phyloP scores from a whole-genome alignment of 2,888 invertebrate genomes.

The Mesochorus sp. region DNA sequence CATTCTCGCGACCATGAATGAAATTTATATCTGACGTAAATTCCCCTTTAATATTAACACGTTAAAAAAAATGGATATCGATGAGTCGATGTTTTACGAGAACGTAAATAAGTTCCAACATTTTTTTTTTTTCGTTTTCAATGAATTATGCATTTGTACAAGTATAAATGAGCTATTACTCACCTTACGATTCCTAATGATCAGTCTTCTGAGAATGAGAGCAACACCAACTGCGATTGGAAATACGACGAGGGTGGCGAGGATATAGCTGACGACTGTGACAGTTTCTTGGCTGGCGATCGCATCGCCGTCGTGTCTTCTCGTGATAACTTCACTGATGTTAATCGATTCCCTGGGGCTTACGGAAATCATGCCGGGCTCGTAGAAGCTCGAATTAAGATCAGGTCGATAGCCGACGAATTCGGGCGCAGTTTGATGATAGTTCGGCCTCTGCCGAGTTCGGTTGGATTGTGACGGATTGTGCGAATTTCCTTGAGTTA shows the following conservation, averaged over 20 bases:
- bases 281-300: conserved; percentile 79
- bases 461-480: conserved; percentile 58
- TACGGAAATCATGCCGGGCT: conserved; percentile 70
- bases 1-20: neutral
- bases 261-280: conserved; percentile 81
- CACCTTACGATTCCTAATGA: conserved; percentile 81
- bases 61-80: too few relatives aligned
- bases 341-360: conserved; percentile 75
- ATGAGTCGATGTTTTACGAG: too few relatives aligned
- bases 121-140: too few relatives aligned
- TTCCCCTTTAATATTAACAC: too few relatives aligned
- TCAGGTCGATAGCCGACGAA: conserved; percentile 72
- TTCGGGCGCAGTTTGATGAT: conserved; percentile 71
- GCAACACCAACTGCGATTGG: conserved; percentile 81
- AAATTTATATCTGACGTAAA: too few relatives aligned
- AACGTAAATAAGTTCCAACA: too few relatives aligned
- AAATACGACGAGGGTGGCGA: conserved; percentile 81
- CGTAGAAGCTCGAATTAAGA: conserved; percentile 73
- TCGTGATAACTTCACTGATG: conserved; percentile 79
- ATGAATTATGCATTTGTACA: too few relatives aligned
- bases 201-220: conserved; percentile 81
- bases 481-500: conserved; percentile 19
- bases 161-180: too few relatives aligned
- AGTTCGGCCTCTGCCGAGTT: conserved; percentile 69
- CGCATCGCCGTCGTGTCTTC: conserved; percentile 78